Conservation (phyloP, 64 coral and sea anemone species). For the Anthopleura sola region DNA sequence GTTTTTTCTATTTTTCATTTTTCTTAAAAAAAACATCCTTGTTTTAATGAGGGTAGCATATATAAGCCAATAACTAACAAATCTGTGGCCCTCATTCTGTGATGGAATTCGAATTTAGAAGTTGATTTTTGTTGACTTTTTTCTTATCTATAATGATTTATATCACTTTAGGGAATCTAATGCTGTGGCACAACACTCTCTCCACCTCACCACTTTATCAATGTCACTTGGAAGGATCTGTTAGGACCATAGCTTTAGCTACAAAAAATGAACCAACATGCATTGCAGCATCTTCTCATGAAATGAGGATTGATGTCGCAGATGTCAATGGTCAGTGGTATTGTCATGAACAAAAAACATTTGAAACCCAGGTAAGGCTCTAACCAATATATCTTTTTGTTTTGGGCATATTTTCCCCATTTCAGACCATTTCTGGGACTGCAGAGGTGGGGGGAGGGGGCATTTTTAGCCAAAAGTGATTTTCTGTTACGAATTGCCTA, state of each 20-base stretch:
- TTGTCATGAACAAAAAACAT: constrained; percentile 46
- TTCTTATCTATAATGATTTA: background rate
- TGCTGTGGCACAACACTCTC: constrained; percentile 65
- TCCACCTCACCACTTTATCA: constrained; percentile 45
- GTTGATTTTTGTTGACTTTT: too few relatives aligned
- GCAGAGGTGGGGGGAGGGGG: too few relatives aligned
- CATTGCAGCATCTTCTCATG: constrained; percentile 35
- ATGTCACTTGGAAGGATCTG: constrained; percentile 47
- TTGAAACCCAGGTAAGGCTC: constrained; percentile 67
- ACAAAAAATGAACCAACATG: constrained; percentile 39
- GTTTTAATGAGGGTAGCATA: too few relatives aligned
- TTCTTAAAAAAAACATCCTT: too few relatives aligned
- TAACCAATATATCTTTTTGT: background rate
- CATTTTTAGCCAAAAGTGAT: too few relatives aligned
- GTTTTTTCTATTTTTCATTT: too few relatives aligned
- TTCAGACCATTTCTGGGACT: too few relatives aligned
- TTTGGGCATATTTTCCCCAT: background rate
- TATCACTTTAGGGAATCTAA: constrained; percentile 61
- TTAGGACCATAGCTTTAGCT: constrained; percentile 62
- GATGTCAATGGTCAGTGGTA: constrained; percentile 63
- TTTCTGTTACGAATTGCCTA: too few relatives aligned
- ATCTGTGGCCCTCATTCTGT: too few relatives aligned
- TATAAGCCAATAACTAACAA: too few relatives aligned
- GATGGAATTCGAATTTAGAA: too few relatives aligned
- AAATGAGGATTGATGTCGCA: constrained; percentile 57